Base-by-base conservation (phyloP, 1,140 invertebrate species). In the Plutomurus gul region DNA sequence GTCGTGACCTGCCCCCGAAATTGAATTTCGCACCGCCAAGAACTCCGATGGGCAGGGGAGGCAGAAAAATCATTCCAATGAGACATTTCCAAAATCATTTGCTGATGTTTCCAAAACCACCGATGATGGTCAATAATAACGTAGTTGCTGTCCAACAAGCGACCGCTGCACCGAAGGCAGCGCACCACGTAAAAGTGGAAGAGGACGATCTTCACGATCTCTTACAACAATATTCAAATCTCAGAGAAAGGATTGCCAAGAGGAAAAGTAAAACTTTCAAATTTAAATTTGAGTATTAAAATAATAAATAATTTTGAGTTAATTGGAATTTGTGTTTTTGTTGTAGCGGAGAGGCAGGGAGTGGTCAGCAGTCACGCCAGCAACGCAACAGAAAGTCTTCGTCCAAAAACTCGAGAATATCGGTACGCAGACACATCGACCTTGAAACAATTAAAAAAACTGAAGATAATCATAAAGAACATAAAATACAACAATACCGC, bases 11-110 rank as follows among this genome's bases (percentile, higher is more conserved):
- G 8, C 74, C 84, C 30, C 76, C 60, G 49, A 84, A 82, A 60
- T 78, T 84, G 4, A 92, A 79, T 86, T 90, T n/a, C 90, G 91
- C 39, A 86, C 91, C 16, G 91, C 90, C 75, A 91, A 91, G 2
- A 91, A 91, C 0, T 3, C 85, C 86, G 73, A 82, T 80, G 85
- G 80, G 51, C 51, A 37, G 60, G 13, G 39, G 51, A 36, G 46
- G 22, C 40, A 78, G 60, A 18, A 78, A 43, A 56, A 76, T 78
- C 10, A 65, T 72, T 13, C 70, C 70, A 22, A 16, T 46, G 36
- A 72, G 22, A n/a, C 70, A 18, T 3, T 46, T 16, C 10, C 39
- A 36, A 0, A 72, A 18, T 22, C 70, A 72, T 20, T 2, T 40
- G 36, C n/a, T 40, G 16, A 72, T 46, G 10, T 13, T 40, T 3